Evolutionary conservation across 2,113 vertebrate species (phyloP), one percentile per base, ranked within the genome.

Genomic region (Cinclus cinclus): DNA sequence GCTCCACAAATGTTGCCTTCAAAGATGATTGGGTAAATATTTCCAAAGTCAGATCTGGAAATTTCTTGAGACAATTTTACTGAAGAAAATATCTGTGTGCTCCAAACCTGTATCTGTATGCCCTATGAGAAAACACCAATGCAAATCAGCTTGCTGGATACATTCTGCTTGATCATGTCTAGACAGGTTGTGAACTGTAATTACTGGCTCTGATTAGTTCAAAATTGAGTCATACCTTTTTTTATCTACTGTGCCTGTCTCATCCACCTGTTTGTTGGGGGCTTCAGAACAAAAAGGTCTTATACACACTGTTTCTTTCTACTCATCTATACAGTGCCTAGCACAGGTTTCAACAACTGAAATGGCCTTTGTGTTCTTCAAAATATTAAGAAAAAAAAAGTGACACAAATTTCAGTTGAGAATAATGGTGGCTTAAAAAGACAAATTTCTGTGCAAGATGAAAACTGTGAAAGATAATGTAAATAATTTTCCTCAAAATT

Each of bases 181-280:
- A 96, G 94, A 93, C 95, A 96, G 68, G 94, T 88, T 80, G 47
- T 90, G 87, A 94, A 93, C 91, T 87, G 85, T n/a, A 97, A 96
- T 96, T 95, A 89, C 78, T 83, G 68, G 31, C 76, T 87, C 84
- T 94, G 90, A 97, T 96, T 93, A 95, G 85, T 31, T 83, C 84
- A 93, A 94, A 77, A 90, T 35, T 88, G 75, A 95, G 59, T 88
- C 90, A 89, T 77, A 86, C 33, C 55, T 92, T 90, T 89, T 92
- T 87, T 88, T 56, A 71, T 52, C 37, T 71, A 23, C 62, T 71
- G 35, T 59, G 58, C 56, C 62, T 78, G 42, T 83, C 63, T 92
- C 81, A 74, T 8, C n/a, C 87, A 95, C 55, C 50, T 95, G 82
- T 56, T 86, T 94, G 37, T 83, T 80, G 39, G 35, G 44, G 41